Evolutionary conservation across 1,140 invertebrate genomes (phyloP), one percentile per base, ranked within the genome.

Genomic region (Liolophura sinensis): DNA sequence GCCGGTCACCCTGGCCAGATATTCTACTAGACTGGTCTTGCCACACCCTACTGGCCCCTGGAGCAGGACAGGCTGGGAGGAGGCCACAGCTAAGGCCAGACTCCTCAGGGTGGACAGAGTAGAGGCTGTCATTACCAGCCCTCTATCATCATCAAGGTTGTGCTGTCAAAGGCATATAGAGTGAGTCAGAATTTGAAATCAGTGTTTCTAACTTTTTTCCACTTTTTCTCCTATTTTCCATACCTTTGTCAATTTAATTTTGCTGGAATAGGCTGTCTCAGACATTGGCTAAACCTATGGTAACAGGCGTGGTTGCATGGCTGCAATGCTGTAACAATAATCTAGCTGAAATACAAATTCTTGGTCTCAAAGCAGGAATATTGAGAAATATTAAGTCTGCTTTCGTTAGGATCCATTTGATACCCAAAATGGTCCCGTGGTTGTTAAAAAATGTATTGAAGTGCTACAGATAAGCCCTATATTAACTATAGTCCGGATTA

Each of bases 31-130:
- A 7, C 90, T 89, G 0, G 97, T 97, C 86, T 99, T 99, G 7
- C 97, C 97, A 77, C 91, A 92, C 3, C 97, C 97, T 22, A 98
- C 92, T 0, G 93, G 90, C 0, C 97, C 97, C 85, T 92, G 89
- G 0, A 99, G 82, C 70, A 94, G 92, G 47, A 97, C 87, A 47
- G 93, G 91, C 14, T 55, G 70, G 0, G 75, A 76, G 0, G 75
- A 68, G 1, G 76, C 70, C 25, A 83, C 79, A 49, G 83, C 84
- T 22, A 85, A 58, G 6, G 84, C 78, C 9, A 86, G 50, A 49
- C 72, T 74, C 40, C 73, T 64, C 16, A 86, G 69, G 63, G 77
- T 76, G 18, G 69, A 69, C 24, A 70, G 52, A 31, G 79, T 77
- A 6, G 83, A 83, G 7, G 78, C 68, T 4, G 85, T 82, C 14